Percentiles rank a stretch among this genome's conserved stretches.
phyloP scores from a whole-genome alignment of 1,140 invertebrate species.

The Tenebrio molitor region DNA sequence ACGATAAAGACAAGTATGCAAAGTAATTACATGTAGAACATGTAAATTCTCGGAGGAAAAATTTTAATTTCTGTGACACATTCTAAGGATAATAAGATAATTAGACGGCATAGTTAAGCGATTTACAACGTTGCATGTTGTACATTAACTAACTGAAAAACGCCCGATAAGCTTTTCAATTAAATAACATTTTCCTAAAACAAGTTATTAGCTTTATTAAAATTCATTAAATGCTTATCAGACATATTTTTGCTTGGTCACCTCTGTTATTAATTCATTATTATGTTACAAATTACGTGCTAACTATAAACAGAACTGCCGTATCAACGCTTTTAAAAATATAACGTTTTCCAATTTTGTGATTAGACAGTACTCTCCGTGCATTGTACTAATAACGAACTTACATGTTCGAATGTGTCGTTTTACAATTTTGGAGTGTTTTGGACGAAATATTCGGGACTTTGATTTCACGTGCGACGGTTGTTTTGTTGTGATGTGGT shows the following conservation, averaged over 20 bases:
- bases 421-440: no score
- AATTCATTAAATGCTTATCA: slow-evolving; percentile 12
- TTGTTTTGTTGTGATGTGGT: no score
- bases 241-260: slow-evolving; percentile 16
- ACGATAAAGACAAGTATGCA: slow-evolving; percentile 13
- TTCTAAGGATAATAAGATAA: slow-evolving; percentile 37
- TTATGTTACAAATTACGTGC: no score
- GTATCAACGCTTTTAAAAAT: no score
- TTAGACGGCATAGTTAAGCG: slow-evolving; percentile 31
- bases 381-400: no score
- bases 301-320: no score
- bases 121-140: slow-evolving; percentile 28
- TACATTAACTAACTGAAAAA: slow-evolving; percentile 25
- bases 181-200: slow-evolving; percentile 32
- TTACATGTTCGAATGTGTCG: no score
- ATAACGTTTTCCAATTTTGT: no score
- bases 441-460: no score
- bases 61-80: slow-evolving; percentile 39
- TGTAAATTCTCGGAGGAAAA: slow-evolving; percentile 35
- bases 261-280: slow-evolving; percentile 11
- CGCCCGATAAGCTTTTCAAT: slow-evolving; percentile 26
- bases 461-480: no score
- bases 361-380: no score
- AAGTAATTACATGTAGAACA: slow-evolving; percentile 33
- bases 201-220: slow-evolving; percentile 29